Conservation (phyloP, 2,888 invertebrate genomes). For the Phasia obesa region DNA sequence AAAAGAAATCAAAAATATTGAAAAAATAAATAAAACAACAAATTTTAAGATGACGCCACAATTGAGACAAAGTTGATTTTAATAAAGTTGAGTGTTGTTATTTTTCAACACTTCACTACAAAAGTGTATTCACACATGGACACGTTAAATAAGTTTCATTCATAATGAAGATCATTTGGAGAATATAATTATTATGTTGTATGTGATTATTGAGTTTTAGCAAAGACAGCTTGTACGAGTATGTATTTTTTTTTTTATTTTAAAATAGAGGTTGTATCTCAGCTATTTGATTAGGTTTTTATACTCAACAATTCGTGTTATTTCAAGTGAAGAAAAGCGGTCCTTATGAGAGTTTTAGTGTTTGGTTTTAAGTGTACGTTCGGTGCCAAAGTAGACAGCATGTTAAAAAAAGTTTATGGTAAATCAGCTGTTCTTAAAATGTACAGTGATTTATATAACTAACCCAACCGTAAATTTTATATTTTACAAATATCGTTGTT, state of each 20-base stretch:
- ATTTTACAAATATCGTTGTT: no score
- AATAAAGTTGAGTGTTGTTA: slow-evolving; percentile 73
- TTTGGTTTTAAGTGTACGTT: slow-evolving; percentile 27
- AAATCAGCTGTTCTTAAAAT: slow-evolving; percentile 24
- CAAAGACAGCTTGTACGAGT: not conserved
- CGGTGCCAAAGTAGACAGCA: not conserved
- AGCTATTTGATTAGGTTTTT: slow-evolving; percentile 16
- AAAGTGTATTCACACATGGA: slow-evolving; percentile 27
- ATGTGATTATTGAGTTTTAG: slow-evolving; percentile 1
- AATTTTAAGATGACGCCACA: slow-evolving; percentile 69
- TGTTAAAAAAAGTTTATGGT: not conserved
- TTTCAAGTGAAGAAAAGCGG: not conserved
- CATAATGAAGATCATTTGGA: slow-evolving; percentile 30
- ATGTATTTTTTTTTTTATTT: slow-evolving; percentile 15
- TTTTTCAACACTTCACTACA: slow-evolving; percentile 58
- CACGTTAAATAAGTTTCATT: slow-evolving; percentile 9
- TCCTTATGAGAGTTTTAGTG: slow-evolving; percentile 3
- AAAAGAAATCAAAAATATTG: not conserved
- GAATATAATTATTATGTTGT: slow-evolving; percentile 35
- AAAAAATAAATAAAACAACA: slow-evolving; percentile 59
- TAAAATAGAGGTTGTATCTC: slow-evolving; percentile 4
- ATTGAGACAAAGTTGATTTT: slow-evolving; percentile 75
- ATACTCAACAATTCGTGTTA: not conserved
- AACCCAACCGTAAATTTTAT: no score
- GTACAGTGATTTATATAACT: not conserved